Conservation (phyloP, 2,888 invertebrate genomes). For the Drosophila suboccidentalis region DNA sequence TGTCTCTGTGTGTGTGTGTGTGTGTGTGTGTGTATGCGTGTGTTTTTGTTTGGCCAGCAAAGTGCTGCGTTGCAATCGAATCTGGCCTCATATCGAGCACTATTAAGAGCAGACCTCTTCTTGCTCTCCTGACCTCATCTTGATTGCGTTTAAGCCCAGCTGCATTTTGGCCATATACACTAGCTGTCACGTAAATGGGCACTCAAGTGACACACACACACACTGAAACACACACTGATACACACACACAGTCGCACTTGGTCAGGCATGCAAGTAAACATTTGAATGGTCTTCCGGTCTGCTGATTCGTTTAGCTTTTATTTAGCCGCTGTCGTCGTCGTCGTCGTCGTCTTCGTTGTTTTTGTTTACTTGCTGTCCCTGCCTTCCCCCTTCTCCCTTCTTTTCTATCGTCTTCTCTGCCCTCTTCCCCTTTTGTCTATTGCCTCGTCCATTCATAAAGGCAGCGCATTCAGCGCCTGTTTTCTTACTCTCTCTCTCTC, state of each 20-base stretch:
- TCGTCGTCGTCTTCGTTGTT: not conserved
- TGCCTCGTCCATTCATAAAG: constrained; percentile 58
- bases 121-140: constrained; percentile 74
- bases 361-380: constrained; percentile 8
- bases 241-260: constrained; percentile 32
- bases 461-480: constrained; percentile 38
- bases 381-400: not conserved
- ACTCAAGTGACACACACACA: constrained; percentile 53
- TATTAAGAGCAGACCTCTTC: constrained; percentile 42
- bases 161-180: constrained; percentile 39
- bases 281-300: constrained; percentile 76
- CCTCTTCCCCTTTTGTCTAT: constrained; percentile 7
- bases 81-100: constrained; percentile 43
- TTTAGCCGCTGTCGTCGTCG: constrained; percentile 44
- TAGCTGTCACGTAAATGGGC: constrained; percentile 57
- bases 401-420: not conserved
- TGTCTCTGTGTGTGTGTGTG: constrained; percentile 4
- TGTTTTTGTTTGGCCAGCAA: constrained; percentile 64
- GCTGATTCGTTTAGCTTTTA: constrained; percentile 75
- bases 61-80: constrained; percentile 73
- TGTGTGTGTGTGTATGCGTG: constrained; percentile 16
- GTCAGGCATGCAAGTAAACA: constrained; percentile 57
- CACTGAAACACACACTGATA: constrained; percentile 8
- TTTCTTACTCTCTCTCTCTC: not conserved
- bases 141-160: constrained; percentile 36